Evolutionary conservation across 2,113 vertebrate genomes (phyloP).

Genomic region (Choloepus hoffmanni): DNA sequence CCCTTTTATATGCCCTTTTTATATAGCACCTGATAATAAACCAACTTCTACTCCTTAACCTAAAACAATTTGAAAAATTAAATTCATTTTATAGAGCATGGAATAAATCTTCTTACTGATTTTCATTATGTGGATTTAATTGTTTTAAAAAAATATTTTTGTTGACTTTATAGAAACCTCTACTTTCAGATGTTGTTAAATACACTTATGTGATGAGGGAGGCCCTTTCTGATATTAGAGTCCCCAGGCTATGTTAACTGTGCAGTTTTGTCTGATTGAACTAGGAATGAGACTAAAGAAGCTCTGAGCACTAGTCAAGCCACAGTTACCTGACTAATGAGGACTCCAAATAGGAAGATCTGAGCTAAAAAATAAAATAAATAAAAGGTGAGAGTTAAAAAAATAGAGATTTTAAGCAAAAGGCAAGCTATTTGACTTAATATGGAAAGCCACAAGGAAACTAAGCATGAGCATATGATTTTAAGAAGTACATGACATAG

Average conservation of each 20-base stretch:
- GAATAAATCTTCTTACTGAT: not conserved
- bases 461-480: not conserved
- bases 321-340: not conserved
- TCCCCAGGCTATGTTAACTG: not conserved
- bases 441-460: not conserved
- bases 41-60: not conserved
- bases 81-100: not conserved
- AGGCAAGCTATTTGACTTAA: not conserved
- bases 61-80: not conserved
- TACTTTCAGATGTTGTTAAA: not conserved
- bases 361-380: not conserved
- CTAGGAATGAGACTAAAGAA: not conserved
- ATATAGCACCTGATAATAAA: not conserved
- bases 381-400: not conserved
- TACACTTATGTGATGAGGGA: no score
- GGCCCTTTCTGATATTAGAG: not conserved
- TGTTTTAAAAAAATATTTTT: not conserved
- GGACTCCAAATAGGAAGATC: not conserved
- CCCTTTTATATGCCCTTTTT: not conserved
- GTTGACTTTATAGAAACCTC: not conserved
- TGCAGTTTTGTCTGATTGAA: not conserved
- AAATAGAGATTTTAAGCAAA: not conserved
- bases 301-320: not conserved
- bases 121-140: not conserved
- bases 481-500: conserved; percentile 47